Percentiles rank a stretch among this genome's conserved stretches.
Evolutionary conservation across 2,797 vertebrate genomes (phyloP).

Genomic region (Rhabdophis nuchalis): DNA sequence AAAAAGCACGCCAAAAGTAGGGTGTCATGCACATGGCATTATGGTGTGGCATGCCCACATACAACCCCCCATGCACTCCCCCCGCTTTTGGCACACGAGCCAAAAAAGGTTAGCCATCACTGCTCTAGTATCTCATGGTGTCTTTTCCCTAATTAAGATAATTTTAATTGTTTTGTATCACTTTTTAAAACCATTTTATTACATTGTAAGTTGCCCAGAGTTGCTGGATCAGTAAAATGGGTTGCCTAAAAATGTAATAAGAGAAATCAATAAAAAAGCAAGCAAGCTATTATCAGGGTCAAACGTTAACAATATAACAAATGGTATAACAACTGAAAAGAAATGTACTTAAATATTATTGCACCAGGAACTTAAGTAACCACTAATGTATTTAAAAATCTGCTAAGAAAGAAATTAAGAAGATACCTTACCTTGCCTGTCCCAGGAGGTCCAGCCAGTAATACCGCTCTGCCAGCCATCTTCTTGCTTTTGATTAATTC

Average conservation of each 20-base stretch:
- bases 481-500: slow-evolving; percentile 97
- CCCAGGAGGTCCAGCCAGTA: slow-evolving; percentile 94
- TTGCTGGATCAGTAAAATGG: neutral
- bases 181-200: neutral
- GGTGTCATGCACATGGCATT: no score
- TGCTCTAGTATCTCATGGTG: neutral
- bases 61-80: no score
- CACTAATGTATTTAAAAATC: neutral
- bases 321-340: neutral
- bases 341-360: neutral
- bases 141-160: neutral
- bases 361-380: neutral
- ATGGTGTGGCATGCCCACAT: no score
- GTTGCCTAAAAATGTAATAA: neutral
- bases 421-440: slow-evolving; percentile 98
- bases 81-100: no score
- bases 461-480: slow-evolving; percentile 94
- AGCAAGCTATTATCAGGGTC: neutral
- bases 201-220: neutral
- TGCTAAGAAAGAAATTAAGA: neutral
- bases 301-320: neutral
- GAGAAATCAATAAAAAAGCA: neutral
- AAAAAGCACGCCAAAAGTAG: no score
- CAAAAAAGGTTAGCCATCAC: no score
- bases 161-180: neutral